Evolutionary conservation across 2,888 invertebrate species (phyloP).

Genomic region (Dicyrtomina minuta): DNA sequence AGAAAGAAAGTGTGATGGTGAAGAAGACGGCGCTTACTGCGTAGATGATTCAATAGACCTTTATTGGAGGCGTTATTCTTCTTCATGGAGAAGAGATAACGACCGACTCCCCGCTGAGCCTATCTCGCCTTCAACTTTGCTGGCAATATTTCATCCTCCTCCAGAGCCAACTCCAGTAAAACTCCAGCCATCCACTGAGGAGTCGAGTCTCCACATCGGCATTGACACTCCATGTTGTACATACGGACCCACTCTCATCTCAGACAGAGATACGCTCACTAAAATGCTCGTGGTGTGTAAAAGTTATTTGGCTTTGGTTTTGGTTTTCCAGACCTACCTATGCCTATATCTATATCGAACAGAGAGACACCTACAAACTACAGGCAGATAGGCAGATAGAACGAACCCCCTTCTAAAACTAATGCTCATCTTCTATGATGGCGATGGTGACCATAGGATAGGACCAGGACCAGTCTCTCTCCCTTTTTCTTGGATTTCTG

Average conservation of each 20-base stretch:
- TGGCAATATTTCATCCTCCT: constrained; percentile 48
- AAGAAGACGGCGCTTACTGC: constrained; percentile 36
- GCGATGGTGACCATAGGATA: too few relatives aligned
- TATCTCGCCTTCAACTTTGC: constrained; percentile 46
- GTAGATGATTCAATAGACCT: constrained; percentile 46
- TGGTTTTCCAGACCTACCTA: neutral
- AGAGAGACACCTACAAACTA: too few relatives aligned
- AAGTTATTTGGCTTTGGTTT: neutral
- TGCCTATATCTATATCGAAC: too few relatives aligned
- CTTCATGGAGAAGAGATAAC: constrained; percentile 46
- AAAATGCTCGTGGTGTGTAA: neutral
- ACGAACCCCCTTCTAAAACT: too few relatives aligned
- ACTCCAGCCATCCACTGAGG: neutral
- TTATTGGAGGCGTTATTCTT: constrained; percentile 37
- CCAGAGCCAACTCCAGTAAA: neutral
- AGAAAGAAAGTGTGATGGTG: constrained; percentile 5
- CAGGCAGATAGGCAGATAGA: too few relatives aligned
- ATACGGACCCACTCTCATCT: neutral
- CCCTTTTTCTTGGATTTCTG: too few relatives aligned
- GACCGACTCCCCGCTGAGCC: constrained; percentile 46
- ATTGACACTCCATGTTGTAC: neutral
- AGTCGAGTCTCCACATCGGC: neutral
- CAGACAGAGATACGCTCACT: too few relatives aligned
- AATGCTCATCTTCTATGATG: too few relatives aligned
- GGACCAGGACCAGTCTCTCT: too few relatives aligned